These are phyloP conservation scores for Ectemnius continuus DNA, from an alignment of 2,888 invertebrate species.

Conservation along the genomic window DNA sequence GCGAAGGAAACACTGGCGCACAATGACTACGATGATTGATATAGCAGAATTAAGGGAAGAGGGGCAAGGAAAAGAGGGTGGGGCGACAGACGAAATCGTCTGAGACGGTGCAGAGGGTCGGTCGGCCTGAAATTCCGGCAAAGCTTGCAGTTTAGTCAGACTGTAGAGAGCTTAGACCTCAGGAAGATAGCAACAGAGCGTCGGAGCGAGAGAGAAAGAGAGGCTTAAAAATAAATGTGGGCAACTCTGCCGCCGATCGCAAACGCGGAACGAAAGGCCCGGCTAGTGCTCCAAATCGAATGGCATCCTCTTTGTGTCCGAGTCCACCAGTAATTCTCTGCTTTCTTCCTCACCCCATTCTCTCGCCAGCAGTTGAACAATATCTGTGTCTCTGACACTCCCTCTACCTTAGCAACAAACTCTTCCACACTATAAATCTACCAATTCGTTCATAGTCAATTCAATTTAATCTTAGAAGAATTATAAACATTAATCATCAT, in stretches of 20 bases:
- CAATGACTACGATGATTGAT: no score
- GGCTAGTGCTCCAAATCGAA: slow-evolving; percentile 35
- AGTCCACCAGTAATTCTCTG: not conserved
- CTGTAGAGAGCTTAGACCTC: slow-evolving; percentile 18
- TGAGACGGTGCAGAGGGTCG: slow-evolving; percentile 15
- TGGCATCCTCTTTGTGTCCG: slow-evolving; percentile 18
- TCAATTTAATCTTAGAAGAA: no score
- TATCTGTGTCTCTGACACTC: no score
- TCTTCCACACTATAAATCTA: no score
- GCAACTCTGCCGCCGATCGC: slow-evolving; percentile 33
- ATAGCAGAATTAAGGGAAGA: no score
- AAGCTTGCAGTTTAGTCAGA: slow-evolving; percentile 29
- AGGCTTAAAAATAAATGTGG: slow-evolving; percentile 55
- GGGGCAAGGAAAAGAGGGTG: no score
- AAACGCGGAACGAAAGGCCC: slow-evolving; percentile 35
- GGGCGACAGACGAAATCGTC: not conserved
- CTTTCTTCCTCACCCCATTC: not conserved
- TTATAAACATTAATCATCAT: no score
- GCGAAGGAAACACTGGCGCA: no score
- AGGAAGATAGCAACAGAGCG: no score
- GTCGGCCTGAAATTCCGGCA: slow-evolving; percentile 32
- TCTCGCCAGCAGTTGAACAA: no score
- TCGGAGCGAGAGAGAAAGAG: not conserved
- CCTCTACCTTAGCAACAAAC: no score
- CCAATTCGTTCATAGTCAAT: no score